Conservation (phyloP, 2,797 vertebrate genomes). For the Pangasius macronema region DNA sequence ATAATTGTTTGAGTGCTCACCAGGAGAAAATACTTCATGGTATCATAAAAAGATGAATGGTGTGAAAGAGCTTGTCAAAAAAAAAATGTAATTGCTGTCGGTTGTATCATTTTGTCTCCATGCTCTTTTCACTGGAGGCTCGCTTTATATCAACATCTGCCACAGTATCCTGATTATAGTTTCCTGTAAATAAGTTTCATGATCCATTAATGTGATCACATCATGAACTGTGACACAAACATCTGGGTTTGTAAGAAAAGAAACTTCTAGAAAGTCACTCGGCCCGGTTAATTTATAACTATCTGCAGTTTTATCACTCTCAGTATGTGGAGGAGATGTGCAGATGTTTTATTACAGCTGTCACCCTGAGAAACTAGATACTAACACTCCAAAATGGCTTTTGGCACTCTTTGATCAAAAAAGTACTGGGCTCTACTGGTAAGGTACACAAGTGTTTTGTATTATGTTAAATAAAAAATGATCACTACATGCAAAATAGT, state of each 20-base stretch:
- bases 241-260: slow-evolving; percentile 17
- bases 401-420: neutral
- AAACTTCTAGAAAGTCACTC: neutral
- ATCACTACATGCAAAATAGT: neutral
- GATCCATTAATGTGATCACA: slow-evolving; percentile 6
- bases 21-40: slow-evolving; percentile 10
- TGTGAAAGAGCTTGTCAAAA: neutral
- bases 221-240: slow-evolving; percentile 5
- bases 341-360: slow-evolving; percentile 16
- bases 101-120: neutral
- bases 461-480: neutral
- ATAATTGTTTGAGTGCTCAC: neutral
- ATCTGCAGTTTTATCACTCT: slow-evolving; percentile 15
- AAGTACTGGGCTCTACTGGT: neutral
- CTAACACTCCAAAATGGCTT: neutral
- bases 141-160: slow-evolving; percentile 18
- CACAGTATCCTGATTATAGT: neutral
- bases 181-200: neutral
- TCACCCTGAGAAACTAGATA: neutral
- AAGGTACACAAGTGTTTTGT: neutral
- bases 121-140: neutral
- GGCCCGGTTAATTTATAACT: slow-evolving; percentile 2
- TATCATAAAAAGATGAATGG: slow-evolving; percentile 14
- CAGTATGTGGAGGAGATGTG: slow-evolving; percentile 11
- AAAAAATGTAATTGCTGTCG: neutral